Base-by-base conservation (phyloP, 2,113 vertebrate species). In the Phoxinus phoxinus region DNA sequence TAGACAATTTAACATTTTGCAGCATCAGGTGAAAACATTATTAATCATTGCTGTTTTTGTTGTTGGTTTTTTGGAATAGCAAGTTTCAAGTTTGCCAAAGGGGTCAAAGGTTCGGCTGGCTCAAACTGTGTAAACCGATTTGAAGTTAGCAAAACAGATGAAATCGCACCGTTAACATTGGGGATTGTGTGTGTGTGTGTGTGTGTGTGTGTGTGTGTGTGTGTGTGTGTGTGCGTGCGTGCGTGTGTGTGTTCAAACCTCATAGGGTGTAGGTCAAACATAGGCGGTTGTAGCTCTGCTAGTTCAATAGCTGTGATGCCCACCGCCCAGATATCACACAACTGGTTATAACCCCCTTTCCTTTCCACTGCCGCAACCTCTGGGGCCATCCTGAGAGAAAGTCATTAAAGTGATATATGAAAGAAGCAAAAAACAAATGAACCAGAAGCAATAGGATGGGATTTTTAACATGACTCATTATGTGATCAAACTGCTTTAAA, bases 271-370 rank as follows among this genome's bases (percentile, higher is more conserved):
- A 90, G 77, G 58, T 91, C 90, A 46, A 91, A 91, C 90, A 91
- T 89, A n/a, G 90, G 88, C 37, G 90, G 65, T 92, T 94, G 90
- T 32, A 91, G 90, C 76, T 91, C 89, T 25, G 90, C 90, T 37
- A 91, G 86, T 73, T 91, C 90, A 23, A 90, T 88, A 59, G 86
- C 63, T 35, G 90, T 91, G 81, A 90, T 89, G 35, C 89, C 90
- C 84, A 90, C 86, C 6, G 90, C 89, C 90, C 90, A 90, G 84
- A 89, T 91, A 69, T 91, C 90, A 85, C 94, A 95, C 27, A 94
- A 85, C 63, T 95, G 94, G 0, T 95, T 95, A 90, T 95, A 95
- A 46, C 94, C 94, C 1, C 94, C 94, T 83, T 95, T 95, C 88
- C 93, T 94, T 75, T 95, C 94, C 90, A 95, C 94, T 0, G 94